Conservation (phyloP, 2,113 vertebrate species). For the Malurus alboscapulatus region DNA sequence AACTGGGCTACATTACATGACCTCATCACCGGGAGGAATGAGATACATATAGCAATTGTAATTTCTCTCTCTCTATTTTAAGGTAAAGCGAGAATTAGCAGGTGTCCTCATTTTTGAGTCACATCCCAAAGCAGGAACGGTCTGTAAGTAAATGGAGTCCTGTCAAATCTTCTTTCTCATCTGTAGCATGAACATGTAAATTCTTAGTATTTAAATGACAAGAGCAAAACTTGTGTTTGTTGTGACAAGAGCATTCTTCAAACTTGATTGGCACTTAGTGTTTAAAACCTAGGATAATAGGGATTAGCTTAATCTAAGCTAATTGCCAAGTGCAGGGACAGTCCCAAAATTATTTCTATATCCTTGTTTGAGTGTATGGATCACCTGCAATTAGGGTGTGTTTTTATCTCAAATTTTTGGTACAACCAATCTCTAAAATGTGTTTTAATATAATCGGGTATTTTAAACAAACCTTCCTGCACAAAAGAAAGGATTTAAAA, state of each 20-base stretch:
- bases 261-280: background rate
- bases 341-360: background rate
- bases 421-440: background rate
- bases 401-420: background rate
- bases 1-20: background rate
- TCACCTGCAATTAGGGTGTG: background rate
- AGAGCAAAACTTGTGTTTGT: background rate
- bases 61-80: slow-evolving; percentile 50
- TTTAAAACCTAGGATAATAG: background rate
- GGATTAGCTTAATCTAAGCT: background rate
- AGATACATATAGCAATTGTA: background rate
- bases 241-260: background rate
- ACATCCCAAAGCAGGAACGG: slow-evolving; percentile 93
- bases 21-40: background rate
- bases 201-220: background rate
- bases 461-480: background rate
- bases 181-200: background rate
- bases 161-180: background rate
- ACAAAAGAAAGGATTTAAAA: background rate
- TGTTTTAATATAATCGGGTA: background rate
- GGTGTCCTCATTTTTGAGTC: slow-evolving; percentile 96
- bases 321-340: background rate
- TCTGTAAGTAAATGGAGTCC: slow-evolving; percentile 83
- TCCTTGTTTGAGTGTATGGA: background rate
- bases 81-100: slow-evolving; percentile 78